Conservation (phyloP, 2,797 vertebrate species). For the Notamacropus eugenii region DNA sequence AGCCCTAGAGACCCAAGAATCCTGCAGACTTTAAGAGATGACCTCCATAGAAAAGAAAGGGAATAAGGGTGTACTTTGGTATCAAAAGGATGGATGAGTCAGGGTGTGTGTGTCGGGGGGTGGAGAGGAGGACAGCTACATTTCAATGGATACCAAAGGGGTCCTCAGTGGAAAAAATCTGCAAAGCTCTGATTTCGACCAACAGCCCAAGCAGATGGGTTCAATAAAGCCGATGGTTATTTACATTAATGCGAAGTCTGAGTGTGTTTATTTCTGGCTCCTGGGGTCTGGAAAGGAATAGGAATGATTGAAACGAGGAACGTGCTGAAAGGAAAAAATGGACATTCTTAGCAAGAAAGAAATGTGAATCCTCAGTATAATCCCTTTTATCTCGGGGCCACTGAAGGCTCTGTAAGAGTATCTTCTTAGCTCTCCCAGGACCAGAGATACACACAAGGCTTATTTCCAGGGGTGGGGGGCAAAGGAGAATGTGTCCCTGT, state of each 20-base stretch:
- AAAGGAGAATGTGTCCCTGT: neutral
- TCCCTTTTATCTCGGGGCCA: slow-evolving; percentile 21
- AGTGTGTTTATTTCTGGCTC: slow-evolving; percentile 71
- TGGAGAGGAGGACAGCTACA: neutral
- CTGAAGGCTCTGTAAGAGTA: neutral
- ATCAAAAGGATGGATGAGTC: neutral
- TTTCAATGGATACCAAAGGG: slow-evolving; percentile 19
- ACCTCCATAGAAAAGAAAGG: neutral
- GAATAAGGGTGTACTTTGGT: slow-evolving; percentile 5
- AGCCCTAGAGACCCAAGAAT: neutral
- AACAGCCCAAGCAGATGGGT: slow-evolving; percentile 69
- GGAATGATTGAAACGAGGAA: slow-evolving; percentile 68
- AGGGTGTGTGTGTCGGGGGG: neutral
- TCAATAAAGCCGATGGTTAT: slow-evolving; percentile 73
- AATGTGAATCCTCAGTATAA: neutral
- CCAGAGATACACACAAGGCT: neutral
- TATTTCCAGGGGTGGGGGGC: neutral
- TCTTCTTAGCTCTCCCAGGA: neutral
- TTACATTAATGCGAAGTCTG: slow-evolving; percentile 65
- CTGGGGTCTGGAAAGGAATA: slow-evolving; percentile 71
- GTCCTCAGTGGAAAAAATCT: slow-evolving; percentile 51
- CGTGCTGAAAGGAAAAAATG: slow-evolving; percentile 55
- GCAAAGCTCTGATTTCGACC: slow-evolving; percentile 62
- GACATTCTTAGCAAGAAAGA: slow-evolving; percentile 35
- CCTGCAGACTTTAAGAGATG: neutral